phyloP scores from a whole-genome alignment of 2,113 vertebrate genomes.

The Nasalis larvatus region DNA sequence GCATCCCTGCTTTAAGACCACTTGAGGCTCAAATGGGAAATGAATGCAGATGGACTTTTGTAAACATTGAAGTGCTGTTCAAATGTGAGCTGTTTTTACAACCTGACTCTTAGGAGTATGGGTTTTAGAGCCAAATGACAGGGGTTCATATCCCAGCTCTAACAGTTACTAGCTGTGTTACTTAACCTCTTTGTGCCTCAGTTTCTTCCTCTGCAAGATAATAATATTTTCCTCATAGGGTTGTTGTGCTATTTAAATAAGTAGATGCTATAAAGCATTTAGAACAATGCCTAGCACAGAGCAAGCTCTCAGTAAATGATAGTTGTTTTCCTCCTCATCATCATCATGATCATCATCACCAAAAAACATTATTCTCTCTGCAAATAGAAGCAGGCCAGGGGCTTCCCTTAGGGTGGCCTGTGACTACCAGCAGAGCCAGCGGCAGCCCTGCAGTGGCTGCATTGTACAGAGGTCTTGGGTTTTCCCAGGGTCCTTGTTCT shows the following conservation, averaged over 20 bases:
- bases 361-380: too few species aligned
- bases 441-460: rapidly evolving
- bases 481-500: background rate
- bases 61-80: background rate
- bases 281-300: background rate
- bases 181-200: background rate
- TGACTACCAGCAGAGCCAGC: background rate
- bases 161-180: background rate
- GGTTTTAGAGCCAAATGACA: background rate
- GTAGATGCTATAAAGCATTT: rapidly evolving
- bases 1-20: background rate
- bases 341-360: too few species aligned
- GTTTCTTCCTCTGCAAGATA: background rate
- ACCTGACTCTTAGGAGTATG: background rate
- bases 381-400: background rate
- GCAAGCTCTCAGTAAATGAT: background rate
- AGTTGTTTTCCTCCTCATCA: background rate
- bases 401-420: background rate
- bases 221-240: background rate
- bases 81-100: background rate
- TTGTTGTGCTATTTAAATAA: background rate
- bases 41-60: background rate
- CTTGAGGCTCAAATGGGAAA: background rate
- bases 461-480: background rate
- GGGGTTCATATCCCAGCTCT: background rate